Conservation (phyloP, 2,797 vertebrate genomes). For the Mergus octosetaceus region DNA sequence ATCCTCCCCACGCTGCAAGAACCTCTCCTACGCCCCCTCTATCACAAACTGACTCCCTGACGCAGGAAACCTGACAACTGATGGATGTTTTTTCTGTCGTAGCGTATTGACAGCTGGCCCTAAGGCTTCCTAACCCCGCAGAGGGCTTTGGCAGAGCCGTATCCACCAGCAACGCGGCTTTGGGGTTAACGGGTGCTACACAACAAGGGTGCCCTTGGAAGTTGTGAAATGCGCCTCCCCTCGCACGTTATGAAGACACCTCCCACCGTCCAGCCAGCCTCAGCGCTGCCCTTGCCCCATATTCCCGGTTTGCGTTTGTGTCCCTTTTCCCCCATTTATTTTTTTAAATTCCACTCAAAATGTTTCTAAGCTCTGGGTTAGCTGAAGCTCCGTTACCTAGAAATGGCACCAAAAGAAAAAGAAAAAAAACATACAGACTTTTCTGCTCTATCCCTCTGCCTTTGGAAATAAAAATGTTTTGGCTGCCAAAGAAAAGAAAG, state of each 20-base stretch:
- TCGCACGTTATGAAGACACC: not conserved
- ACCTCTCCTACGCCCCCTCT: not conserved
- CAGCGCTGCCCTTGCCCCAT: not conserved
- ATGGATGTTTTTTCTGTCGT: not conserved
- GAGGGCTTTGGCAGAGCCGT: not conserved
- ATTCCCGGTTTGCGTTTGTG: not conserved
- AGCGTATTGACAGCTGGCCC: not conserved
- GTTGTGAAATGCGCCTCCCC: not conserved
- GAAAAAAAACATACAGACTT: not conserved
- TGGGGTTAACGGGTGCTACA: not conserved
- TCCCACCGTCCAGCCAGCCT: not conserved
- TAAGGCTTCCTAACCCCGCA: not conserved
- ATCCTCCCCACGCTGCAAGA: not conserved
- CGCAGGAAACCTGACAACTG: not conserved
- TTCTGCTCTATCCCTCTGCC: constrained; percentile 7
- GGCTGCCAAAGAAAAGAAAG: constrained; percentile 61
- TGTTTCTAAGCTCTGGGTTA: not conserved
- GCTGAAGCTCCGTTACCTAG: constrained; percentile 15
- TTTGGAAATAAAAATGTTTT: constrained; percentile 66
- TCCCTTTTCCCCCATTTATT: not conserved
- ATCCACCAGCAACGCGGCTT: not conserved
- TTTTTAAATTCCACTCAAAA: not conserved
- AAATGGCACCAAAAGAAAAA: constrained; percentile 9
- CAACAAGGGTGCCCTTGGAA: not conserved
- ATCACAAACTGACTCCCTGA: not conserved